Base-by-base conservation (phyloP, 2,888 invertebrate genomes). In the Apamea crenata region DNA sequence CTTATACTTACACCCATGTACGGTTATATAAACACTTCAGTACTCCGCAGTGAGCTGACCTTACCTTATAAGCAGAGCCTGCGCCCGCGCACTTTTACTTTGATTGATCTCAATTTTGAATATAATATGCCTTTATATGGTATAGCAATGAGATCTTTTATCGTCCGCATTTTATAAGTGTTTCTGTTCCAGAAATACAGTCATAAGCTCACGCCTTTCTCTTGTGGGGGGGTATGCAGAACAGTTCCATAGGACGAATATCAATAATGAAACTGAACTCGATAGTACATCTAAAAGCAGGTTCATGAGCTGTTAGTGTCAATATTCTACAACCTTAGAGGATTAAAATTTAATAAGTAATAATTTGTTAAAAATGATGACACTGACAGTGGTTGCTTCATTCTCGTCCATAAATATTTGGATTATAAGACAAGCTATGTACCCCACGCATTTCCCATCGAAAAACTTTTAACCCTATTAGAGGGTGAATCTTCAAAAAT, bases 71-170 rank as follows among this genome's bases (percentile, higher is more conserved):
- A 44, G 74, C 7, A 10, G 40, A 47, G 61, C 16, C 32, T 14
- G 74, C 76, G 81, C 81, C 47, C 36, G 87, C 76, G 85, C 76
- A 85, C 86, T 86, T 83, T 85, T 86, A 86, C 84, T 80, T 53
- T 81, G 71, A 83, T 86, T 81, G 81, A 75, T 85, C 75, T 77
- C 53, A 59, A 75, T 78, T 73, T 71, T 67, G 59, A 76, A 67
- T 61, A 59, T 65, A 78, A 70, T 61, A 65, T 72, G 73, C 65
- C 78, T 78, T 21, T 76, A 14, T 47, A 68, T 29, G 85, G 85
- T 44, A n/a, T 18, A 8, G 21, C 47, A 40, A 32, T 50, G 25
- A 50, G 16, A 29, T 21, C 5, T 50, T 1, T 61, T 36, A 44
- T 18, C 1, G 16, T 29, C 7, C 32, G n/a, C 4, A 25, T 50